Percentiles rank a stretch among this genome's conserved stretches.
phyloP scores from a whole-genome alignment of 2,888 invertebrate species.

The Dioctria linearis region DNA sequence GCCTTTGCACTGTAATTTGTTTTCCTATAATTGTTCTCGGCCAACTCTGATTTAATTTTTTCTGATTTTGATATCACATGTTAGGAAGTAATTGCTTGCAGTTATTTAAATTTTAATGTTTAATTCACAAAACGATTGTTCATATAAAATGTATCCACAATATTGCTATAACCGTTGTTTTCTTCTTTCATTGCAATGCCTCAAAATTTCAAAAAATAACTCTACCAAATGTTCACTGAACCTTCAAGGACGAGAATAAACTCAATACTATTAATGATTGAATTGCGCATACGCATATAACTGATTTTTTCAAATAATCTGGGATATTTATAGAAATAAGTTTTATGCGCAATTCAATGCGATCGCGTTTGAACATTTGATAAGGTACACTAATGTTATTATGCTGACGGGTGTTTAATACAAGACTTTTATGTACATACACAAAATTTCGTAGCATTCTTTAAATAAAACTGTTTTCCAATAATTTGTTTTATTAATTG shows the following conservation, averaged over 20 bases:
- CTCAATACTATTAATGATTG: constrained; percentile 7
- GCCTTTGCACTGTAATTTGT: no score
- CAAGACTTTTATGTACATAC: neutral
- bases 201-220: neutral
- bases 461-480: neutral
- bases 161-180: neutral
- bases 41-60: no score
- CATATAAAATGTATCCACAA: neutral
- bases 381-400: neutral
- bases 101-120: neutral
- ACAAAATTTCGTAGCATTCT: neutral
- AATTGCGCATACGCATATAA: constrained; percentile 2
- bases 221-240: neutral
- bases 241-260: neutral
- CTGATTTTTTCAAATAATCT: neutral
- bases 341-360: no score
- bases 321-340: neutral
- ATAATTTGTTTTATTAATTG: no score
- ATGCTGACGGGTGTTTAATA: neutral
- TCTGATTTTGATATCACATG: no score
- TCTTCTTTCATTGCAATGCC: no score
- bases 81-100: neutral
- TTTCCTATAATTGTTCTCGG: no score
- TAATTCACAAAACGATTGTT: neutral
- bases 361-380: neutral